Base-by-base conservation (phyloP, 2,797 vertebrate species). In the Benthosema pterotum region DNA sequence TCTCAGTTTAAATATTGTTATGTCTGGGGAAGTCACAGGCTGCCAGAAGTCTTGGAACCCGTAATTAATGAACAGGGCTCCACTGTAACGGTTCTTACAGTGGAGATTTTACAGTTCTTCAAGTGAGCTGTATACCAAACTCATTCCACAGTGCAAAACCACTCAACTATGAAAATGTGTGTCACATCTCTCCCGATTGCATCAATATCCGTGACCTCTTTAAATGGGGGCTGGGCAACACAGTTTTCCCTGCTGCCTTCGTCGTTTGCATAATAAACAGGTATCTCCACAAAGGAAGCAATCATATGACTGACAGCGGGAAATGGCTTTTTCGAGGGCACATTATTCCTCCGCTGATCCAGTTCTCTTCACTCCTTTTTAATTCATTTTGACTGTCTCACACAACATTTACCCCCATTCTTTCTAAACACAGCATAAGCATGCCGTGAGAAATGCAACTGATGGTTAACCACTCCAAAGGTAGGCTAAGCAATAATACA, bases 171-270 rank as follows among this genome's bases (percentile, higher is more conserved):
- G 49, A 67, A 38, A 52, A 48, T 54, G 53, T 59, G 42, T 60
- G 59, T 59, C 55, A 49, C 8, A 38, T 60, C 42, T 49, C 49
- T n/a, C 18, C 51, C 63, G 52, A 75, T 63, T 64, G 62, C 45
- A 60, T 52, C 57, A 49, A 74, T 56, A 55, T 75, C 55, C 17
- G 57, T 61, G 51, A 67, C 62, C 59, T 64, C 66, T 65, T 59
- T 60, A 65, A 66, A 57, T 63, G 65, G 71, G 13, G 22, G 43
- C 55, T 13, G 55, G 54, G 52, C 67, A 6, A 22, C 17, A 18
- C 22, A 5, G 47, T 52, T 45, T 47, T 42, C 42, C 48, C n/a
- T n/a, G n/a, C n/a, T 51, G 22, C 14, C 55, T 49, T 19, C 7
- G 18, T 15, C 7, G 28, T 69, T 52, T 64, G 61, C 60, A 63